These are phyloP conservation scores for Psophia crepitans DNA, from an alignment of 2,113 vertebrate genomes.

Conservation along the genomic window DNA sequence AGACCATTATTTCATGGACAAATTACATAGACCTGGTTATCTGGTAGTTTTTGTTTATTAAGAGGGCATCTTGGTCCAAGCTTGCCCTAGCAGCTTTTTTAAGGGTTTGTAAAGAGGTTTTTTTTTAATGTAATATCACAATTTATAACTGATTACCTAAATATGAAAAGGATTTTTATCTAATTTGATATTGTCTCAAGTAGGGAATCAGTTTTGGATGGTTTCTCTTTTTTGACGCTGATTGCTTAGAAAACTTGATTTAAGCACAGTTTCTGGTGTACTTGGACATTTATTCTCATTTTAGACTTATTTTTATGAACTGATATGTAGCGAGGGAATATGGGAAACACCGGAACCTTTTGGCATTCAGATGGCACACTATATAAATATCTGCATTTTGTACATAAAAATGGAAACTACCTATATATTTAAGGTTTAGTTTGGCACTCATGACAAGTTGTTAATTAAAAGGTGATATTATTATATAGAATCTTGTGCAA, in stretches of 20 bases:
- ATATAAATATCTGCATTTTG: not conserved
- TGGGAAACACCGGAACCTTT: not conserved
- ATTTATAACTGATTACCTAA: not conserved
- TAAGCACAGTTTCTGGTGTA: not conserved
- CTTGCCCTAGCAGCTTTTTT: not conserved
- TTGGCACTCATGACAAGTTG: not conserved
- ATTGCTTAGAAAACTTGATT: not conserved
- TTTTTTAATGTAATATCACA: not conserved
- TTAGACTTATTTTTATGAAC: not conserved
- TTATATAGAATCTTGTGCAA: not conserved
- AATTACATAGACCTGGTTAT: not conserved
- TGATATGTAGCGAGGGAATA: not conserved
- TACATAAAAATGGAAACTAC: not conserved
- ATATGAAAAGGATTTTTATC: not conserved
- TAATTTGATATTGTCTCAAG: not conserved
- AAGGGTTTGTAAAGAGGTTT: not conserved
- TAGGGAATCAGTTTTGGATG: not conserved
- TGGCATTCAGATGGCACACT: not conserved
- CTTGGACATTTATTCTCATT: not conserved
- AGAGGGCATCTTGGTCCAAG: not conserved
- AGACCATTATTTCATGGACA: not conserved
- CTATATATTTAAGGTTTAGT: not conserved
- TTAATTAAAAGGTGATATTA: not conserved
- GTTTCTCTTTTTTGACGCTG: not conserved
- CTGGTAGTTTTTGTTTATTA: not conserved